These are phyloP conservation scores for Brachyptera risi DNA, from an alignment of 2,888 invertebrate genomes.

Conservation along the genomic window DNA sequence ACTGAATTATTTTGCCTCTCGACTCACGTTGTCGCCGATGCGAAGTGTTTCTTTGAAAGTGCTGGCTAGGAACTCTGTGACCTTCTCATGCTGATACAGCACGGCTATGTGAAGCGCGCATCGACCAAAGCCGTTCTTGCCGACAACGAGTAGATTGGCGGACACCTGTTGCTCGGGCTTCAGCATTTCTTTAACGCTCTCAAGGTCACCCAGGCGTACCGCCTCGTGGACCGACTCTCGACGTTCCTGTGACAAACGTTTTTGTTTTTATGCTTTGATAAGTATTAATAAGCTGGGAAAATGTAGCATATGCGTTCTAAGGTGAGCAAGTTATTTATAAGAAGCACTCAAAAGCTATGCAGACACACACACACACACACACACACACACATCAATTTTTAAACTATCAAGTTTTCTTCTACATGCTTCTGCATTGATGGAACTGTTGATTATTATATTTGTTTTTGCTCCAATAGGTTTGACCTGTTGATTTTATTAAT, in stretches of 20 bases:
- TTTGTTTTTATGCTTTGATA: too few relatives aligned
- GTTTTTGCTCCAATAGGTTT: too few relatives aligned
- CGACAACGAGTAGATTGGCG: conserved; percentile 53
- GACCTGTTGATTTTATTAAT: too few relatives aligned
- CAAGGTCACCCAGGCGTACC: conserved; percentile 60
- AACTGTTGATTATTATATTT: too few relatives aligned
- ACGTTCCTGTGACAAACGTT: conserved; percentile 63
- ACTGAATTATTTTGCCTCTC: background rate
- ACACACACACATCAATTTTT: too few relatives aligned
- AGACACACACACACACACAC: too few relatives aligned
- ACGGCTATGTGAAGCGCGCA: conserved; percentile 84
- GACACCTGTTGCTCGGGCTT: conserved; percentile 46
- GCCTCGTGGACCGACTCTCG: conserved; percentile 73
- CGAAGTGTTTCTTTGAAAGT: conserved; percentile 68
- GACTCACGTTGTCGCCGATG: conserved; percentile 79
- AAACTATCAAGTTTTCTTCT: too few relatives aligned
- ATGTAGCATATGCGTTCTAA: too few relatives aligned
- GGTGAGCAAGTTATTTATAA: too few relatives aligned
- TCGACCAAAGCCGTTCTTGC: conserved; percentile 67
- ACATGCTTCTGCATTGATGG: too few relatives aligned
- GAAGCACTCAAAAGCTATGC: too few relatives aligned
- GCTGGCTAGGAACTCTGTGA: conserved; percentile 71
- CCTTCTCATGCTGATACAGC: conserved; percentile 73
- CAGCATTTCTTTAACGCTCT: conserved; percentile 54
- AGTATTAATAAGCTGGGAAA: too few relatives aligned